Evolutionary conservation across 2,113 vertebrate genomes (phyloP).

Genomic region (Callaeas wilsoni): DNA sequence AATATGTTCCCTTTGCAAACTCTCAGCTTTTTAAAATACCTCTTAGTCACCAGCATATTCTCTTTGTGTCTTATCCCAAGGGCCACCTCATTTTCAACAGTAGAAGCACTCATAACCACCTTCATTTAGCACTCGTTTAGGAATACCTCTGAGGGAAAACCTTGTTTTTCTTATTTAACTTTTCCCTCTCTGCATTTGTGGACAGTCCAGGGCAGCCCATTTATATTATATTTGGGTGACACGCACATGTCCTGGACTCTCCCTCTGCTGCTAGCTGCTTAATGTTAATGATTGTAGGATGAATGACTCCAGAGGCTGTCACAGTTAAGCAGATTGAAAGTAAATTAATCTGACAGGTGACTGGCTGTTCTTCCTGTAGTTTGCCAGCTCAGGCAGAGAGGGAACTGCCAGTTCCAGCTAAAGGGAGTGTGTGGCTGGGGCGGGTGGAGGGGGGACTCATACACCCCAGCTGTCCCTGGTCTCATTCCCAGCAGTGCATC

Average conservation of each 20-base stretch:
- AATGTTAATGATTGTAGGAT: background rate
- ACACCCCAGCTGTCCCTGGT: background rate
- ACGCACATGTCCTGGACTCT: background rate
- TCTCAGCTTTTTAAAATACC: background rate
- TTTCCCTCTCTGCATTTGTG: background rate
- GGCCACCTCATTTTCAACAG: background rate
- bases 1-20: background rate
- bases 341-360: background rate
- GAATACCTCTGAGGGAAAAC: background rate
- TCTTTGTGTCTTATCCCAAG: background rate
- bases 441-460: accelerated
- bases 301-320: background rate
- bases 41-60: background rate
- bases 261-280: background rate
- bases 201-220: background rate
- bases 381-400: background rate
- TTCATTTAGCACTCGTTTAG: background rate
- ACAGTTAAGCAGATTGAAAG: background rate
- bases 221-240: background rate
- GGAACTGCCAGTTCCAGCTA: background rate
- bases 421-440: background rate
- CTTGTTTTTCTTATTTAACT: background rate
- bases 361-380: background rate
- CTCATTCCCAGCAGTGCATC: background rate
- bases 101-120: background rate